Conservation (phyloP, 2,797 vertebrate species). For the Liasis olivaceus region DNA sequence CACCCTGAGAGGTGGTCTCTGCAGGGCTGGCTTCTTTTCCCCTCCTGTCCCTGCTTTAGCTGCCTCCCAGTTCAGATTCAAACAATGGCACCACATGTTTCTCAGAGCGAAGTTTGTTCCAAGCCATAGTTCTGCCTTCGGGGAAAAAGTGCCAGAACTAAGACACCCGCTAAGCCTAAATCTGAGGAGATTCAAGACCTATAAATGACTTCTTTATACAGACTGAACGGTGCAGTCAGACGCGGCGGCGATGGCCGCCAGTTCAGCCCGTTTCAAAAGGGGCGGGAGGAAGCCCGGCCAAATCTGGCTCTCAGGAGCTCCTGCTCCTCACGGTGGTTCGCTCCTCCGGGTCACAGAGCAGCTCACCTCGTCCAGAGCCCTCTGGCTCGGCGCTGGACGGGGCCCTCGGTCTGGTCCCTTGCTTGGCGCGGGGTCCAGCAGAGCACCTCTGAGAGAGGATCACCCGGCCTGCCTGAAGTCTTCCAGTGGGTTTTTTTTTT, state of each 20-base stretch:
- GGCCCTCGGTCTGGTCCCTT: neutral
- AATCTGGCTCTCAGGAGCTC: neutral
- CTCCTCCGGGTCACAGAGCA: neutral
- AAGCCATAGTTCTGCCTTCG: neutral
- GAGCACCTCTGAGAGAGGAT: neutral
- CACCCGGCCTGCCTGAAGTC: neutral
- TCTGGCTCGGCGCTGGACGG: neutral
- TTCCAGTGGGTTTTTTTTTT: neutral
- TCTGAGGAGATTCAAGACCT: too few relatives aligned
- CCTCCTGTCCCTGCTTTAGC: too few relatives aligned
- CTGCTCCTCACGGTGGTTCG: neutral
- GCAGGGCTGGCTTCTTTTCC: too few relatives aligned
- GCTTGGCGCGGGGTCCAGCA: neutral
- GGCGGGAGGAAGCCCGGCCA: neutral
- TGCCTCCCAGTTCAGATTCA: neutral
- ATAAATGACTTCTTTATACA: neutral
- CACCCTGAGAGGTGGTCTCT: too few relatives aligned
- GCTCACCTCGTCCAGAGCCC: neutral
- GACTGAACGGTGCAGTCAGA: too few relatives aligned
- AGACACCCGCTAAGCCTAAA: too few relatives aligned
- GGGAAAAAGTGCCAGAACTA: too few relatives aligned
- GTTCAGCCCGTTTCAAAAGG: neutral
- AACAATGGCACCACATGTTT: neutral
- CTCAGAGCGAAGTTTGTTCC: neutral
- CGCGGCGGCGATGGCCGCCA: too few relatives aligned